Base-by-base conservation (phyloP, 2,888 invertebrate species). In the Nasonia oneida region DNA sequence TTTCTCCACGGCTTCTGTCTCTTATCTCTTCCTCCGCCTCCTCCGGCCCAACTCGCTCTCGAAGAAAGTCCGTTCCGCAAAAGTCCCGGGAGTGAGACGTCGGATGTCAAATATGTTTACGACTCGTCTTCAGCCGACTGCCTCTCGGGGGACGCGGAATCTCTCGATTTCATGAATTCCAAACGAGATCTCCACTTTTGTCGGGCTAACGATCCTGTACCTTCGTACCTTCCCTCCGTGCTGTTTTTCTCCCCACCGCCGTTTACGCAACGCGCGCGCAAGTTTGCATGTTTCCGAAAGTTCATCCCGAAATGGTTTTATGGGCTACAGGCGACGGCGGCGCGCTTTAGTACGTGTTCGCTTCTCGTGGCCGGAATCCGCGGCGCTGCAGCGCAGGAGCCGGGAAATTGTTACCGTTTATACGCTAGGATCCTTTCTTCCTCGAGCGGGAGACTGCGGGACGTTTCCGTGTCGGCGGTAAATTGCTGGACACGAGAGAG, bases 91-190 rank as follows among this genome's bases (percentile, higher is more conserved):
- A 74, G 61, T 42, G 29, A 81, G 81, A 74, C 81, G 61, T 74
- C 47, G 61, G 61, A 47, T 74, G 81, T 81, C 81, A 74, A 81
- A 81, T 81, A 74, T 74, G 42, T 81, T 81, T 81, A 81, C 81
- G 74, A 74, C 33, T 47, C 71, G 50, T 15, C 67, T 18, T 6
- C 12, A n/a, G 23, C 42, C n/a, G n/a, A 5, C 39, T 67, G 1
- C 29, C 76, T 37, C 76, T 57, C 76, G 57, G n/a, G 77, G 42
- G 77, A 64, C 12, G 29, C 33, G 47, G 78, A 29, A 39, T 81
- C 57, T 80, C 81, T 61, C 61, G 61, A 74, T 74, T 81, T 81
- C 64, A 81, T 74, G 74, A 81, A 81, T 81, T 64, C 47, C 73
- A 64, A 74, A 64, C 74, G 64, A 81, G 74, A 81, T 74, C n/a